A percentile compares a stretch with the other conserved stretches of the same genome.
Conservation (phyloP, 2,113 vertebrate genomes). For the Ondatra zibethicus region DNA sequence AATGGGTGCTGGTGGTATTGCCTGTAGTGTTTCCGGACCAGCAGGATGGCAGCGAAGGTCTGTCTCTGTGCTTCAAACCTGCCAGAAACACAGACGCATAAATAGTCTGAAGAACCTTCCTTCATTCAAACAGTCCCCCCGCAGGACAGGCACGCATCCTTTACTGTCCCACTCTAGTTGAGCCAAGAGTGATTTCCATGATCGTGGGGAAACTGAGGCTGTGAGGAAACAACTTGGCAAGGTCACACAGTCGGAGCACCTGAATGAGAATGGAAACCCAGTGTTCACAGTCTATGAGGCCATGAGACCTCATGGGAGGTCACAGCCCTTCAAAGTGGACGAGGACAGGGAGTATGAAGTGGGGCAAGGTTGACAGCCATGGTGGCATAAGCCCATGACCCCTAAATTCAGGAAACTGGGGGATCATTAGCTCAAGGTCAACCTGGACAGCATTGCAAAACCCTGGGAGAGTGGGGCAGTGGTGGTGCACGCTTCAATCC, state of each 20-base stretch:
- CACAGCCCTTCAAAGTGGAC: background rate
- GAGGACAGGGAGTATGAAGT: background rate
- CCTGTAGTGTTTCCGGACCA: background rate
- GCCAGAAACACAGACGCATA: background rate
- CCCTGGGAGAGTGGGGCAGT: background rate
- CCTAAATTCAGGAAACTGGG: background rate
- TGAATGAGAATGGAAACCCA: background rate
- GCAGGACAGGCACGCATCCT: background rate
- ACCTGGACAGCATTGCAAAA: background rate
- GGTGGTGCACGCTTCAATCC: background rate
- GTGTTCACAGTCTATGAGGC: fast-evolving
- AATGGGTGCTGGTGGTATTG: background rate
- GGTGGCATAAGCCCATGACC: background rate
- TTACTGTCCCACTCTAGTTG: background rate
- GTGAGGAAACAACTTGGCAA: background rate
- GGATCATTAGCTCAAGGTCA: background rate
- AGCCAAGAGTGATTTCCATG: fast-evolving
- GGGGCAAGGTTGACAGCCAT: background rate
- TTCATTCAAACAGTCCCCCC: background rate
- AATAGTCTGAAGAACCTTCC: background rate
- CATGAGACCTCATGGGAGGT: background rate
- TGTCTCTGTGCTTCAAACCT: background rate
- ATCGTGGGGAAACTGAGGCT: background rate
- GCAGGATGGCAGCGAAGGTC: background rate
- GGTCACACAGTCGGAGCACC: background rate